A percentile compares a stretch with the other conserved stretches of the same genome.
phyloP scores from a whole-genome alignment of 2,797 vertebrate genomes.

The Acestrorhynchus altus region DNA sequence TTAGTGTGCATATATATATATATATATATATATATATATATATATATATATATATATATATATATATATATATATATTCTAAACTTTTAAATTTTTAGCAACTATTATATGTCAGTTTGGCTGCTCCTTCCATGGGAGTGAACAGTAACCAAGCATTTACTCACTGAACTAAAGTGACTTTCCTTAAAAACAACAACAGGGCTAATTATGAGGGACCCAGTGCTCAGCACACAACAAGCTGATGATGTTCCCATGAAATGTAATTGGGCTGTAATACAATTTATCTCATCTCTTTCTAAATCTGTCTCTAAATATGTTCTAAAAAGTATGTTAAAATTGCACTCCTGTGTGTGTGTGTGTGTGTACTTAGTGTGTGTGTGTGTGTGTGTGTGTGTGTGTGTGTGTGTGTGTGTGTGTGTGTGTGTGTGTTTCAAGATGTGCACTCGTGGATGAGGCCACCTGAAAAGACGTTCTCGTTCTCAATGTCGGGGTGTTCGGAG shows the following conservation, averaged over 20 bases:
- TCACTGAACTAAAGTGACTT: not conserved
- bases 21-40: too few relatives aligned
- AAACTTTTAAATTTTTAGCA: too few relatives aligned
- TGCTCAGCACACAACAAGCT: not conserved
- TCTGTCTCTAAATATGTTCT: slow-evolving; percentile 3
- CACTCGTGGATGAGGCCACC: slow-evolving; percentile 85
- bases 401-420: not conserved
- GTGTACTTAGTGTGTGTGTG: not conserved
- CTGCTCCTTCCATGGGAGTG: slow-evolving; percentile 90
- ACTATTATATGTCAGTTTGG: slow-evolving; percentile 80
- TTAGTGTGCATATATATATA: too few relatives aligned
- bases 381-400: slow-evolving; percentile 2
- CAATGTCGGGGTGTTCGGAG: slow-evolving; percentile 74
- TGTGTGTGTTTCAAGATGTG: slow-evolving; percentile 80
- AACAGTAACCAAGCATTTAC: not conserved
- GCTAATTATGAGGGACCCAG: not conserved
- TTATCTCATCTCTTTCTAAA: not conserved
- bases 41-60: too few relatives aligned
- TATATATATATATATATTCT: too few relatives aligned
- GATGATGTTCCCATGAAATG: not conserved
- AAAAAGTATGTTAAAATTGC: not conserved
- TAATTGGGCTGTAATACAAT: not conserved
- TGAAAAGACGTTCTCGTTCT: slow-evolving; percentile 81
- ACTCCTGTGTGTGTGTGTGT: not conserved
- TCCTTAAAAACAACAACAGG: not conserved